phyloP scores from a whole-genome alignment of 2,888 invertebrate genomes.

The Nemoura dubitans region DNA sequence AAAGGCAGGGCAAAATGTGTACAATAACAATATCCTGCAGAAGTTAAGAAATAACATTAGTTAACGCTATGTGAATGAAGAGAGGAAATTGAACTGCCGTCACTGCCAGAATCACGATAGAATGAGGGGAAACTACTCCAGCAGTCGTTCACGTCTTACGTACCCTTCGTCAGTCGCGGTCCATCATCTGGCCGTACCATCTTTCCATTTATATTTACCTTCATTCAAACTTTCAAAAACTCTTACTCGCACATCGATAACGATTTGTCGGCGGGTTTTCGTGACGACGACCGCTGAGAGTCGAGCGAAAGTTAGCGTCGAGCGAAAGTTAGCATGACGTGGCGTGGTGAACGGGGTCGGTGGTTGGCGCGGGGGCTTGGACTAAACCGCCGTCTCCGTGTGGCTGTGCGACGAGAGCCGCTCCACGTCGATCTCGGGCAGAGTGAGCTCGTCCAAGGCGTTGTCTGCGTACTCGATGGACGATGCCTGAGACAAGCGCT shows the following conservation, averaged over 20 bases:
- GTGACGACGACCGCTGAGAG: background rate
- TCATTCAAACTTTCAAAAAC: background rate
- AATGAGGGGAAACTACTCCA: background rate
- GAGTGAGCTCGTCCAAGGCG: slow-evolving; percentile 86
- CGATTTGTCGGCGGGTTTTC: background rate
- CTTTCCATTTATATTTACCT: background rate
- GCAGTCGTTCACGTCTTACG: background rate
- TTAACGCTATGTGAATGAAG: slow-evolving; percentile 35
- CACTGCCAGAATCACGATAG: slow-evolving; percentile 20
- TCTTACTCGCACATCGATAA: background rate
- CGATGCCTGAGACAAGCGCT: slow-evolving; percentile 90
- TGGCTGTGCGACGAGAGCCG: slow-evolving; percentile 92
- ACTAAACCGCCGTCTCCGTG: slow-evolving; percentile 92
- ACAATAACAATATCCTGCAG: slow-evolving; percentile 38
- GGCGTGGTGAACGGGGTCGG: background rate
- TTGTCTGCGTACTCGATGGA: slow-evolving; percentile 92
- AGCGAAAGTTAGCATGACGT: no score
- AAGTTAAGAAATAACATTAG: slow-evolving; percentile 37
- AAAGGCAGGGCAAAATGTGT: slow-evolving; percentile 24
- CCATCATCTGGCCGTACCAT: background rate
- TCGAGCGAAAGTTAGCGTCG: background rate
- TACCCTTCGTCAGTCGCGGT: background rate
- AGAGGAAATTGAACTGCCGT: slow-evolving; percentile 31
- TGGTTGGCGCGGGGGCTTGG: background rate
- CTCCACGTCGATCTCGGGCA: slow-evolving; percentile 92